Base-by-base conservation (phyloP, 2,113 vertebrate species). In the Pao palembangensis region DNA sequence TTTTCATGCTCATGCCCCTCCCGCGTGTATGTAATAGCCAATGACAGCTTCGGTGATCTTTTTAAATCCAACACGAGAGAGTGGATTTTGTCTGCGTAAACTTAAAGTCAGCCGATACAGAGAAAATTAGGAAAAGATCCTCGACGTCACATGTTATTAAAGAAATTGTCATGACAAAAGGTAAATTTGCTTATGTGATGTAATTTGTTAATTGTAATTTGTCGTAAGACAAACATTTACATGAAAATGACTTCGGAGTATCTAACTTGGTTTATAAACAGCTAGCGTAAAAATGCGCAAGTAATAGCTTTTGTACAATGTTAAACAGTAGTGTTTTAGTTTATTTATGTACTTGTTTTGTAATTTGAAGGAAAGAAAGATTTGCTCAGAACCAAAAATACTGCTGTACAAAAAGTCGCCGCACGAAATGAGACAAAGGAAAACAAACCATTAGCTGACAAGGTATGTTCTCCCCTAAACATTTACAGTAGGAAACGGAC, bases 151-250 rank as follows among this genome's bases (percentile, higher is more conserved):
- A 13, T n/a, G 55, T 38, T 54, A 54, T 65, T 68, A 14, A 18
- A 17, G 23, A 18, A 67, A 18, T 61, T 67, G 79, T 82, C 19
- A 92, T 91, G 90, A 88, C 87, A 69, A 92, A 88, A 88, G 90
- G 90, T 92, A 87, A 71, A 21, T 8, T 16, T 52, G 8, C 7
- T 8, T 5, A 49, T 3, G 3, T 18, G 5, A 15, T 21, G 1
- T 48, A 16, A 2, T 41, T 60, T 31, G 21, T 4, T 31, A 13
- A 3, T 8, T n/a, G 4, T 4, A 25, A 5, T 11, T 10, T 3
- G 18, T 25, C 2, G 1, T 7, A 12, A 12, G 17, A 11, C 14
- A 13, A n/a, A 3, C 34, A 19, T 15, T 10, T 4, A 44, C 4
- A 15, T 5, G 2, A 44, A 17, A 14, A 44, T 44, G 16, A 44